Base-by-base conservation (phyloP, 2,113 vertebrate genomes). In the Zapus hudsonius region DNA sequence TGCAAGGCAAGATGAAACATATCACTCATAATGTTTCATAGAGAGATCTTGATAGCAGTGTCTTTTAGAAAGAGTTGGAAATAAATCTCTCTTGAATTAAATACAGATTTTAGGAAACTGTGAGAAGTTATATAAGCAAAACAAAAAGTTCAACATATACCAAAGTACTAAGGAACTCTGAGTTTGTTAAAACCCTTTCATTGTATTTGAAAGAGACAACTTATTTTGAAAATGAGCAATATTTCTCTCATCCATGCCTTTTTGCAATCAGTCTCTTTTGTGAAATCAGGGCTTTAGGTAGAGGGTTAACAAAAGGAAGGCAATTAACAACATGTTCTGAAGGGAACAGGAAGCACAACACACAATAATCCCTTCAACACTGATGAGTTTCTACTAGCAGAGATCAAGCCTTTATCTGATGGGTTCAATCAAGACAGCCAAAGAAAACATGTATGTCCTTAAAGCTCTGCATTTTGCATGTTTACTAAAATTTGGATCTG, bases 301-400 rank as follows among this genome's bases (percentile, higher is more conserved):
- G 44, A n/a, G 31, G 19, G 27, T 59, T 90, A 88, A n/a, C 66
- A 67, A 93, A 93, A 84, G 52, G 55, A 94, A 88, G 88, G 2
- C 42, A 69, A 79, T n/a, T 55, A 87, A 31, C 8, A 47, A 6
- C 89, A 87, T 93, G 87, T 93, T 89, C 75, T 93, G 84, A 76
- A 20, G 40, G 74, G 75, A 74, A 64, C 36, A 88, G 82, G 84
- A 87, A 84, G 8, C 36, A 90, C 1, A 2, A 22, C 64, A 82
- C 40, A 82, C 12, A 61, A 25, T 31, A 87, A 22, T 85, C 79
- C 23, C 61, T 90, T 89, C 74, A 63, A 74, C 17, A 9, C 38
- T 38, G 63, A 27, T 90, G 47, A 94, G 69, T 27, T 91, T 33
- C 10, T 70, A 55, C 57, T 70, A 93, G 12, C n/a, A 83, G 47